Base-by-base conservation (phyloP, 2,113 vertebrate species). In the Menura novaehollandiae region DNA sequence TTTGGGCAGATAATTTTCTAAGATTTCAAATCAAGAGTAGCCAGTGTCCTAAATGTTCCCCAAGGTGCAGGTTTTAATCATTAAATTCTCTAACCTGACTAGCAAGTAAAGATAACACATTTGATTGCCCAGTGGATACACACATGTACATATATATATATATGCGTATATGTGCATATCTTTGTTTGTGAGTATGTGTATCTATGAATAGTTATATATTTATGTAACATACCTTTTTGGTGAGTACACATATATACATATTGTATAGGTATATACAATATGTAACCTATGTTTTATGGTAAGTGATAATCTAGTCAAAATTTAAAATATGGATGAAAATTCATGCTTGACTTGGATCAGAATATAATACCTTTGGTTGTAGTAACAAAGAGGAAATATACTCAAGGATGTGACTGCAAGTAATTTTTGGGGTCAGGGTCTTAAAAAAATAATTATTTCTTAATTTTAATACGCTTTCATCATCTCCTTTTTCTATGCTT, bases 141-240 rank as follows among this genome's bases (percentile, higher is more conserved):
- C 83, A 30, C 6, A n/a, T 22, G 24, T 9, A 56, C 20, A 44
- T 32, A 7, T 28, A 23, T 12, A 16, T 18, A 5, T 26, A 3
- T 16, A 6, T 43, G 1, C 21, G 1, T 43, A 2, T 56, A 6
- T 51, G 7, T 69, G 5, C 58, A 14, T 82, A 11, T 3, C 3
- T 41, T 21, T 35, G 7, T 51, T 28, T 44, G 12, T 35, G 11
- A 52, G 2, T 24, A 19, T 23, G 11, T 33, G 9, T 24, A 64
- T 64, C 24, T 68, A 41, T 33, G 16, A 63, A 59, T 73, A 49
- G 22, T 46, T 13, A 58, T 6, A 44, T 17, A 26, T 60, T n/a
- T 74, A 55, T 58, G 44, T 23, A 27, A 32, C 28, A 37, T n/a
- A 33, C 1, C 33, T 28, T 74, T 93, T 73, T 77, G 3, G 1